Percentiles rank a stretch among this genome's conserved stretches.
phyloP scores from a whole-genome alignment of 2,113 vertebrate species.

The Hipposideros armiger region DNA sequence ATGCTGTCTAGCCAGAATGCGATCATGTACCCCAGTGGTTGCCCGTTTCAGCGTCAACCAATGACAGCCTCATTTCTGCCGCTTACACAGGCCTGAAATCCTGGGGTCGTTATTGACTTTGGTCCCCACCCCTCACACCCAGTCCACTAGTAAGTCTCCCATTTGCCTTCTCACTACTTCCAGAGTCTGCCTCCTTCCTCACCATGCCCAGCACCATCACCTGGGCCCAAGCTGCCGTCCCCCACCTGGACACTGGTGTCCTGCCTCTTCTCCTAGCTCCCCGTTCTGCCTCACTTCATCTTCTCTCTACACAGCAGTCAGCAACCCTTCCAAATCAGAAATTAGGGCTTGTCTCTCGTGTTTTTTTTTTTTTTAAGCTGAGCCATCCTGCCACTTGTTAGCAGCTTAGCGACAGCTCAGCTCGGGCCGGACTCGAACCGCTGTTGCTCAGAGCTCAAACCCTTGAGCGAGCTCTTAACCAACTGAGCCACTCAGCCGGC shows the following conservation, averaged over 20 bases:
- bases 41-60: background rate
- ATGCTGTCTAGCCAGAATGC: background rate
- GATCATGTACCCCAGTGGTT: background rate
- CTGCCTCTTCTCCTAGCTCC: background rate
- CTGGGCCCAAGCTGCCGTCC: background rate
- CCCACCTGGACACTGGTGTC: background rate
- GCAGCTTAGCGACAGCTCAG: too few relatives aligned
- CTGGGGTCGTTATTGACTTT: background rate
- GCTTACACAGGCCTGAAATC: background rate
- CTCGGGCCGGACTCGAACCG: too few relatives aligned
- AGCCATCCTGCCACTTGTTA: too few relatives aligned
- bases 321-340: background rate
- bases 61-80: background rate
- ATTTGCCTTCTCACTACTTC: background rate
- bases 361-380: too few relatives aligned
- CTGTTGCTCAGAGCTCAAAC: too few relatives aligned
- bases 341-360: background rate
- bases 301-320: background rate
- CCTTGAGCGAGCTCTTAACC: too few relatives aligned
- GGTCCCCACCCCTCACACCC: background rate
- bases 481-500: too few relatives aligned
- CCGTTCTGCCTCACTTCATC: background rate
- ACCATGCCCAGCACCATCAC: background rate
- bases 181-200: background rate
- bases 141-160: background rate